Percentiles rank a stretch among this genome's conserved stretches.
Evolutionary conservation across 2,888 invertebrate genomes (phyloP).

Genomic region (Orthosia gracilis): DNA sequence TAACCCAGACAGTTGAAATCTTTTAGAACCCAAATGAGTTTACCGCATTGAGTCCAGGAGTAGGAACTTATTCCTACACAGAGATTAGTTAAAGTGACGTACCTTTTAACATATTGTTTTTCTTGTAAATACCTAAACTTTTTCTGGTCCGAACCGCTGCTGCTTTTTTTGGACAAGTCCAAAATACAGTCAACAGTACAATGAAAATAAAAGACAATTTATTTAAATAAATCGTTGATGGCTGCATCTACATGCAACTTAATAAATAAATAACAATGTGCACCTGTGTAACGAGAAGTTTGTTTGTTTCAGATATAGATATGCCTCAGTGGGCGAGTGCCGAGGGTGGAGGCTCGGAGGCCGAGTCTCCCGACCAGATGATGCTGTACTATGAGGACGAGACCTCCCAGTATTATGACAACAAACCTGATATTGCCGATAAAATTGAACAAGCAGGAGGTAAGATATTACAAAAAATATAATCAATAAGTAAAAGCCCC

Average conservation of each 20-base stretch:
- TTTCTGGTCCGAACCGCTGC: background rate
- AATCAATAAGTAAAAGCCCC: background rate
- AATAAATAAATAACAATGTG: conserved; percentile 3
- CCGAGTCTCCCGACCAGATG: conserved; percentile 79
- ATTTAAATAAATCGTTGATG: background rate
- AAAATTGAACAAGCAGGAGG: conserved; percentile 84
- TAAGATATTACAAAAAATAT: conserved; percentile 53
- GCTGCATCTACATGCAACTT: background rate
- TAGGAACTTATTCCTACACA: background rate
- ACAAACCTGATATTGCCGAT: conserved; percentile 75
- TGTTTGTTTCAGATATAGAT: conserved; percentile 62
- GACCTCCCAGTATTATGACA: conserved; percentile 78
- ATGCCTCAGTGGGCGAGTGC: conserved; percentile 86
- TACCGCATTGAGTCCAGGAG: background rate
- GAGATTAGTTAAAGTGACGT: background rate
- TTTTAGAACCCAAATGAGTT: background rate
- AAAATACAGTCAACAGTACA: background rate
- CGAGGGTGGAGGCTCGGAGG: conserved; percentile 77
- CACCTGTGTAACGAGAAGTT: conserved; percentile 24
- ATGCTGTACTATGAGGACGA: conserved; percentile 81
- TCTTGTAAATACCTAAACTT: background rate
- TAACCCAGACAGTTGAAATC: background rate
- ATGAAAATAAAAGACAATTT: background rate
- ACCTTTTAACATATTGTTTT: background rate
- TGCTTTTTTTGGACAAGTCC: background rate